Evolutionary conservation across 2,888 invertebrate genomes (phyloP).

Genomic region (Helobdella robusta): DNA sequence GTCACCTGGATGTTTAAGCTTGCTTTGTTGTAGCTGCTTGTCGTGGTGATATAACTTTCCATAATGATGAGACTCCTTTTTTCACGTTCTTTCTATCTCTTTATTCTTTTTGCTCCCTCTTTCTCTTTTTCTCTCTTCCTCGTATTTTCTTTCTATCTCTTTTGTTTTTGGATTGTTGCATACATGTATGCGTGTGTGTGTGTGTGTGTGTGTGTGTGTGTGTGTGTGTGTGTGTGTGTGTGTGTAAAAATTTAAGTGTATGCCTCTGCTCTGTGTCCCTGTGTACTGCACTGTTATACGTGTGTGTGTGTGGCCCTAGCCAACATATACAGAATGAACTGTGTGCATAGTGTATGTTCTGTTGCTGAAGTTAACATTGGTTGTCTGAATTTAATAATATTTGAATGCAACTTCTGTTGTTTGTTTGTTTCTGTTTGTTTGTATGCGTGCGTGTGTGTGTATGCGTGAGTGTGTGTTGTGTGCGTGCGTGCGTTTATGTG

Average conservation of each 20-base stretch:
- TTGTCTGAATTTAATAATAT: no score
- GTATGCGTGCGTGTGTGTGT: background rate
- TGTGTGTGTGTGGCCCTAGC: background rate
- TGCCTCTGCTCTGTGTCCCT: no score
- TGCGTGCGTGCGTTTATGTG: background rate
- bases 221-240: background rate
- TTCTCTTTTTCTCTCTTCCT: slow-evolving; percentile 16
- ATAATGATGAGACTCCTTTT: no score
- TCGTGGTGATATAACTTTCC: no score
- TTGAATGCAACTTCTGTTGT: no score
- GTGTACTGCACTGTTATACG: no score
- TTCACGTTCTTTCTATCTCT: background rate
- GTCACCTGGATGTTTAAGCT: no score
- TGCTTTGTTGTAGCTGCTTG: no score
- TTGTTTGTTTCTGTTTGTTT: background rate
- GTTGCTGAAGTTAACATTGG: no score
- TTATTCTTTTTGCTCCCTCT: background rate
- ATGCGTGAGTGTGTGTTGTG: background rate
- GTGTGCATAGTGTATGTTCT: no score
- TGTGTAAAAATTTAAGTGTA: slow-evolving; percentile 16
- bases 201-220: slow-evolving; percentile 7
- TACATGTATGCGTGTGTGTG: background rate
- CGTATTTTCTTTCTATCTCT: slow-evolving; percentile 1
- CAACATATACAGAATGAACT: no score
- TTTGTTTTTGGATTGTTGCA: slow-evolving; percentile 6